phyloP scores from a whole-genome alignment of 1,140 invertebrate species.

The Anthonomus grandis region DNA sequence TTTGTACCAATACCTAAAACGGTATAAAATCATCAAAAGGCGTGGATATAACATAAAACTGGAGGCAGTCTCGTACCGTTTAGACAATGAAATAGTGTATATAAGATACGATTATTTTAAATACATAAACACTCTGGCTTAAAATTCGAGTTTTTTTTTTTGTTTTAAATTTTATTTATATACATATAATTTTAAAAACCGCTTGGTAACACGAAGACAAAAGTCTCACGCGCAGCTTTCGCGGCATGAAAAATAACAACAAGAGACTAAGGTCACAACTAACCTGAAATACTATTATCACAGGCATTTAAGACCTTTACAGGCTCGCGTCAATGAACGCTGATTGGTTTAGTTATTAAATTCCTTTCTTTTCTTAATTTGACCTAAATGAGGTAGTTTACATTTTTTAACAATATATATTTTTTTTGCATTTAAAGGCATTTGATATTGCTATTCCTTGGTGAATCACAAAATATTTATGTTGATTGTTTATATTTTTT shows the following conservation, averaged over 20 bases:
- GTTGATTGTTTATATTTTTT: no score
- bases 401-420: no score
- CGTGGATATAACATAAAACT: not conserved
- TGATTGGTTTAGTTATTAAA: no score
- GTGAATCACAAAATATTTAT: no score
- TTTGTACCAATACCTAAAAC: constrained; percentile 33
- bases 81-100: no score
- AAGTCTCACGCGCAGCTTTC: constrained; percentile 18
- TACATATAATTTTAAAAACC: constrained; percentile 51
- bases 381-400: no score
- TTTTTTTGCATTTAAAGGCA: no score
- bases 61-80: constrained; percentile 13
- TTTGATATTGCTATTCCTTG: no score
- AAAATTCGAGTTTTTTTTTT: constrained; percentile 44
- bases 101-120: constrained; percentile 47
- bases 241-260: constrained; percentile 50
- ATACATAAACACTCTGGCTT: constrained; percentile 48
- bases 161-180: constrained; percentile 40
- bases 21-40: constrained; percentile 24
- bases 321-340: constrained; percentile 19
- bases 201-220: constrained; percentile 28
- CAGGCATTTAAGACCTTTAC: constrained; percentile 49
- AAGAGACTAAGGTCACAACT: constrained; percentile 54
- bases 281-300: constrained; percentile 56
- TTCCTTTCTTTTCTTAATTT: no score